Evolutionary conservation across 1,140 invertebrate species (phyloP), one percentile per base, ranked within the genome.

Genomic region (Macrotrachela quadricornifera): DNA sequence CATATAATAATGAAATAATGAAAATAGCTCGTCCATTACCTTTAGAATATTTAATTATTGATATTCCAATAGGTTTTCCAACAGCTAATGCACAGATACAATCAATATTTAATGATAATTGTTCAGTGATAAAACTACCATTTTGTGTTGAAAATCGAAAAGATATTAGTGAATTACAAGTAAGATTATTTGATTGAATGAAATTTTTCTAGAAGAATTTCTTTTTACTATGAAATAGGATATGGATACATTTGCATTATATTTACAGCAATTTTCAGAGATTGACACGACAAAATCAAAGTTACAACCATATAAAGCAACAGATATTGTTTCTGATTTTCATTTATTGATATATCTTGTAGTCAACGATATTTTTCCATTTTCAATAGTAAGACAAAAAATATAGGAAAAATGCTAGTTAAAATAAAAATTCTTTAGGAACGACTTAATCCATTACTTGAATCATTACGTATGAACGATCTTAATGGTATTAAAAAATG

Each of bases 31-130:
- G 88, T 64, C 88, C 92, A 50, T 73, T 97, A 56, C 92, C 92
- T 11, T 87, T 96, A 46, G 91, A 95, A 71, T 99, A 95, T 75
- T 75, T 96, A 59, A 72, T 99, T 57, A 79, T 95, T 50, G 90
- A 97, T 74, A 82, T 97, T 59, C 88, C 91, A 58, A 83, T 82
- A 57, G 88, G 90, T n/a, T 88, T 87, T 54, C 87, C 90, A 30
- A 30, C 21, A 30, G 8, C n/a, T 30, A 30, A 30, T 8, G 2
- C 21, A 30, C 3, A 30, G 8, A 30, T 30, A 16, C 70, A 78
- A 47, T 84, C 75, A 61, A 86, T 81, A 46, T 88, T 91, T 69
- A 77, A 77, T 61, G 70, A 75, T 18, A 51, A 60, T 76, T 73
- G 60, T 64, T 73, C 60, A 68, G 71, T 58, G 74, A 77, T 62